Conservation (phyloP, 2,797 vertebrate species). For the Myotis myotis region DNA sequence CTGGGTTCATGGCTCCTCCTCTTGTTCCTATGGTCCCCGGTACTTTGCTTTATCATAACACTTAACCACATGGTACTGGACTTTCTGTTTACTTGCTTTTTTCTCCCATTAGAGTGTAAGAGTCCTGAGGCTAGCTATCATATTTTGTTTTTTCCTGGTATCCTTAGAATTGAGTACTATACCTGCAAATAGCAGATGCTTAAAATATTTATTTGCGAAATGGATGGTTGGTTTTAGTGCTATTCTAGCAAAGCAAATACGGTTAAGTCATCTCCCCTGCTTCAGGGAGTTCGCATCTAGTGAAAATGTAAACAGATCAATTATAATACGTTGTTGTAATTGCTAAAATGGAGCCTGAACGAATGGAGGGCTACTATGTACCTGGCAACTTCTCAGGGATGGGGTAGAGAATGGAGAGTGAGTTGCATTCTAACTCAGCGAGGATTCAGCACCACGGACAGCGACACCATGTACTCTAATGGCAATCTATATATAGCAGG, state of each 20-base stretch:
- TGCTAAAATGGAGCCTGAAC: background rate
- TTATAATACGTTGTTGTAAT: background rate
- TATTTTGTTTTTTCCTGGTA: background rate
- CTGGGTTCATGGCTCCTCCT: background rate
- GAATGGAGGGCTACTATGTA: background rate
- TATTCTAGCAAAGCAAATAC: conserved; percentile 14
- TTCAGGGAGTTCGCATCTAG: conserved; percentile 3
- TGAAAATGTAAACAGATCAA: background rate
- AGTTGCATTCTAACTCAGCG: background rate
- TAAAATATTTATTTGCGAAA: conserved; percentile 36
- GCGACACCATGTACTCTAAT: rapidly evolving
- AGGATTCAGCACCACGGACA: background rate
- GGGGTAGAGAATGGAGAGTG: background rate
- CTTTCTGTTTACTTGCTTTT: conserved; percentile 6
- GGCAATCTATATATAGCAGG: rapidly evolving
- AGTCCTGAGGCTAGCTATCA: background rate
- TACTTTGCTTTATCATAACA: background rate
- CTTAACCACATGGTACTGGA: background rate
- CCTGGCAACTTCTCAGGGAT: background rate
- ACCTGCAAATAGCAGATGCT: conserved; percentile 4
- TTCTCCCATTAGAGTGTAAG: background rate
- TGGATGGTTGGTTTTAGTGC: background rate
- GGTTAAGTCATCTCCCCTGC: background rate
- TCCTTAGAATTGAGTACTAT: conserved; percentile 23
- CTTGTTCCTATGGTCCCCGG: background rate